phyloP scores from a whole-genome alignment of 2,888 invertebrate genomes.

The Leptopterna dolabrata region DNA sequence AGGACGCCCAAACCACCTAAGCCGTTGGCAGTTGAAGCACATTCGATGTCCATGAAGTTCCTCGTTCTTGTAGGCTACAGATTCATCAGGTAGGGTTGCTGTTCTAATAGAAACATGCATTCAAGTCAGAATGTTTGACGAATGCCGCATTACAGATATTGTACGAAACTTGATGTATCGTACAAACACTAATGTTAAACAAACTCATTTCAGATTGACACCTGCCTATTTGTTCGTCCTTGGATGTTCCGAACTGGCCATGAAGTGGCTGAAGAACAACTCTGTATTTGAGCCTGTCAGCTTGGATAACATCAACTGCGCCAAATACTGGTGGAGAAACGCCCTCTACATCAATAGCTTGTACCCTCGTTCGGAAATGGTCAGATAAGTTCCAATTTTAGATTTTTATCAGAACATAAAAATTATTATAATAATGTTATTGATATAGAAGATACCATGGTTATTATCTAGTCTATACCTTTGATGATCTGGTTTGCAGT shows the following conservation, averaged over 20 bases:
- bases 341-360: slow-evolving; percentile 86
- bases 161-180: too few relatives aligned
- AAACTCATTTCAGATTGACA: slow-evolving; percentile 71
- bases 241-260: slow-evolving; percentile 85
- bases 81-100: slow-evolving; percentile 76
- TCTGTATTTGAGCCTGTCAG: slow-evolving; percentile 88
- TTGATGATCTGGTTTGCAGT: slow-evolving; percentile 69
- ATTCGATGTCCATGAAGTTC: slow-evolving; percentile 77
- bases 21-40: slow-evolving; percentile 68
- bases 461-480: background rate
- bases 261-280: slow-evolving; percentile 85
- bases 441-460: too few relatives aligned
- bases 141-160: too few relatives aligned
- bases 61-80: slow-evolving; percentile 81
- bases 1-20: slow-evolving; percentile 54
- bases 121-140: background rate
- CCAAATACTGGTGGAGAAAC: slow-evolving; percentile 90
- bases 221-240: slow-evolving; percentile 86
- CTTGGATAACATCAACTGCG: slow-evolving; percentile 83
- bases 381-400: slow-evolving; percentile 66
- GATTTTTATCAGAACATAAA: background rate
- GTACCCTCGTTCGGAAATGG: slow-evolving; percentile 87
- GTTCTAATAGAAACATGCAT: too few relatives aligned
- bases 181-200: background rate
- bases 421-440: background rate